phyloP scores from a whole-genome alignment of 2,888 invertebrate species.

The Tetragonula carbonaria region DNA sequence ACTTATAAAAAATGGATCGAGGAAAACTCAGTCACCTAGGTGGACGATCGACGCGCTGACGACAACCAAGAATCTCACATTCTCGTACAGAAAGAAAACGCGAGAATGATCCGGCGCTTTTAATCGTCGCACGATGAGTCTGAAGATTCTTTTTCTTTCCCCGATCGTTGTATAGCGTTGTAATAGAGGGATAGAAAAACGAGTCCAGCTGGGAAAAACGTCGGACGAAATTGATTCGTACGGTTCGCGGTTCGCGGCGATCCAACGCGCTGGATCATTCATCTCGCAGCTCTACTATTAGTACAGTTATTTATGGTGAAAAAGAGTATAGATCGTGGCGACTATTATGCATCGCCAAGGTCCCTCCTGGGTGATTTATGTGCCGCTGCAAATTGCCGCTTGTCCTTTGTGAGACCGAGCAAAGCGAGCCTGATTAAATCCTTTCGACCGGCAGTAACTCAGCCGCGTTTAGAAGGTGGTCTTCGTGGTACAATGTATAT shows the following conservation, averaged over 20 bases:
- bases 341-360: slow-evolving; percentile 71
- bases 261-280: slow-evolving; percentile 65
- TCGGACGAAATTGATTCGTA: slow-evolving; percentile 75
- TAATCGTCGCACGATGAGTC: slow-evolving; percentile 76
- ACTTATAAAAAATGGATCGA: slow-evolving; percentile 29
- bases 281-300: slow-evolving; percentile 72
- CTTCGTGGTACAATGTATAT: slow-evolving; percentile 16
- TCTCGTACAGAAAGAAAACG: not conserved
- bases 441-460: slow-evolving; percentile 63
- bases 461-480: slow-evolving; percentile 54
- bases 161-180: not conserved
- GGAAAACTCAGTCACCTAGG: not conserved
- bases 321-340: slow-evolving; percentile 69
- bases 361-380: slow-evolving; percentile 68
- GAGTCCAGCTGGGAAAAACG: slow-evolving; percentile 73
- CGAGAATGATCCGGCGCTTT: slow-evolving; percentile 30
- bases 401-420: slow-evolving; percentile 70
- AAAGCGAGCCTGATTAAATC: slow-evolving; percentile 71
- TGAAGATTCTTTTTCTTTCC: slow-evolving; percentile 67
- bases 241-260: slow-evolving; percentile 57
- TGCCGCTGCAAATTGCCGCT: slow-evolving; percentile 72
- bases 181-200: not conserved
- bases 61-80: not conserved
- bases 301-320: slow-evolving; percentile 73
- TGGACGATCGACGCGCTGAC: slow-evolving; percentile 4